phyloP scores from a whole-genome alignment of 2,113 vertebrate species.

The Coregonus clupeaformis region DNA sequence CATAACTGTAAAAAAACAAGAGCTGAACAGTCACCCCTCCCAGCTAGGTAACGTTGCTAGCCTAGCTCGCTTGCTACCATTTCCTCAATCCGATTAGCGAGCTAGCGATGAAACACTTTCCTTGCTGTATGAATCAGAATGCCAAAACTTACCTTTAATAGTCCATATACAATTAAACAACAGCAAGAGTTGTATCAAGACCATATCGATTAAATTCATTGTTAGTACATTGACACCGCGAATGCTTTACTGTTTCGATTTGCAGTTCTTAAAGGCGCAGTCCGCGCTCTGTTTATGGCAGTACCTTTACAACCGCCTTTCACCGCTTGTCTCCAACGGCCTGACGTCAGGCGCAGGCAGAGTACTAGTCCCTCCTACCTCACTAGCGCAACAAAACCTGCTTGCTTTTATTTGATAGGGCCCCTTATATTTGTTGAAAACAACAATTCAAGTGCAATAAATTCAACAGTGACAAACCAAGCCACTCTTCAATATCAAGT shows the following conservation, averaged over 20 bases:
- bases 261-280: conserved; percentile 60
- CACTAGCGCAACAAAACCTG: background rate
- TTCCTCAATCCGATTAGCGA: conserved; percentile 53
- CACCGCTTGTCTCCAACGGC: conserved; percentile 36
- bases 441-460: background rate
- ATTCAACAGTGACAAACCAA: background rate
- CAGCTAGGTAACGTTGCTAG: conserved; percentile 17
- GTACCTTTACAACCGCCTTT: conserved; percentile 40
- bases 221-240: conserved; percentile 37
- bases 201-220: conserved; percentile 63
- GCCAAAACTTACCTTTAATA: conserved; percentile 61
- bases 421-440: background rate
- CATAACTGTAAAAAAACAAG: no score
- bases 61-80: conserved; percentile 38
- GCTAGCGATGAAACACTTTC: conserved; percentile 21
- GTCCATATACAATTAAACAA: conserved; percentile 56
- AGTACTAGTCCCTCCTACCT: conserved; percentile 42
- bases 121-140: background rate
- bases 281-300: conserved; percentile 53
- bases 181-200: conserved; percentile 57
- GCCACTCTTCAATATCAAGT: no score
- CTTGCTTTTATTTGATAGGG: background rate
- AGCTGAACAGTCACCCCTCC: background rate
- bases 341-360: conserved; percentile 48
- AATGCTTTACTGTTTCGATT: conserved; percentile 51